These are phyloP conservation scores for Drosophila quasianomalipes DNA, from an alignment of 2,888 invertebrate genomes.

Conservation along the genomic window DNA sequence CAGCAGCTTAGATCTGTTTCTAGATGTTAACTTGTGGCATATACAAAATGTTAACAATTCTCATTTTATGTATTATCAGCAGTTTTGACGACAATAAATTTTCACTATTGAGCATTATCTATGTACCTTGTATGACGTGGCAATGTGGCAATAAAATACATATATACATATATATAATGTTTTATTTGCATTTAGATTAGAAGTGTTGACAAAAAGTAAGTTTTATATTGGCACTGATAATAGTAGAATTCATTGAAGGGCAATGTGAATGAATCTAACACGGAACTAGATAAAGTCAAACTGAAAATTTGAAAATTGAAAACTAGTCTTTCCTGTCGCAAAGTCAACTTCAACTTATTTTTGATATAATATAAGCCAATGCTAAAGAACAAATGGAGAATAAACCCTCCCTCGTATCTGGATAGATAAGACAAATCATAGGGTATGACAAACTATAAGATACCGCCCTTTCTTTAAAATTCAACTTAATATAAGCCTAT, in stretches of 20 bases:
- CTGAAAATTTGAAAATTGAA: background rate
- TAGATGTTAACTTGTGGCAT: background rate
- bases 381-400: background rate
- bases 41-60: background rate
- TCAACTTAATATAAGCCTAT: background rate
- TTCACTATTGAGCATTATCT: conserved; percentile 15
- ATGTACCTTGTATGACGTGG: conserved; percentile 6
- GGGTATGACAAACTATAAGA: background rate
- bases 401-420: conserved; percentile 26
- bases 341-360: background rate
- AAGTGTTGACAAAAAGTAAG: background rate
- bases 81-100: background rate
- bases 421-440: background rate
- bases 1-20: background rate
- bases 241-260: too few relatives aligned
- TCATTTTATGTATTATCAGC: background rate
- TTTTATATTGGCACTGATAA: background rate
- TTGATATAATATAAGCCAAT: background rate
- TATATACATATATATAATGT: background rate
- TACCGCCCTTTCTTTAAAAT: background rate
- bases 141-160: conserved; percentile 1
- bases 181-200: conserved; percentile 32
- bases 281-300: background rate
- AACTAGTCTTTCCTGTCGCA: background rate
- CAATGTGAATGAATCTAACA: background rate